These are phyloP conservation scores for Hypena proboscidalis DNA, from an alignment of 2,888 invertebrate species.

Conservation along the genomic window DNA sequence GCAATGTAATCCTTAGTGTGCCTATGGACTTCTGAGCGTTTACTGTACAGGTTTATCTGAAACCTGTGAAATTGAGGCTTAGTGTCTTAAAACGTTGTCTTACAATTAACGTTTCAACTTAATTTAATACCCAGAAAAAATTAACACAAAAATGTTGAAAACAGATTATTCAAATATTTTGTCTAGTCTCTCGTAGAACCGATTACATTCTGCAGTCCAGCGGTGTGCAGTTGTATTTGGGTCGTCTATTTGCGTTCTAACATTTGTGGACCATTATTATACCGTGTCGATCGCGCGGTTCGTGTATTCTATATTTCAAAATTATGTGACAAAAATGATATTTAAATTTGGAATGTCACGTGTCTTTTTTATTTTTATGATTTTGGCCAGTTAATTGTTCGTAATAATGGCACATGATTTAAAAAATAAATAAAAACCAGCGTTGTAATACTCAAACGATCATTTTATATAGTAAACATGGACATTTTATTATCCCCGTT, in stretches of 20 bases:
- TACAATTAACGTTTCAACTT: too few species aligned
- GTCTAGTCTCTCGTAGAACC: slow-evolving; percentile 18
- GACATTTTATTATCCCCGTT: background rate
- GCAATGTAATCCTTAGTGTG: too few species aligned
- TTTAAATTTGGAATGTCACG: slow-evolving; percentile 14
- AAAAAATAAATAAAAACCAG: too few species aligned
- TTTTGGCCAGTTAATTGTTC: slow-evolving; percentile 1
- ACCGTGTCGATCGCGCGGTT: slow-evolving; percentile 33
- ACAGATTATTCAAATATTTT: slow-evolving; percentile 1
- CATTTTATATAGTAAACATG: too few species aligned
- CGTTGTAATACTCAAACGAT: too few species aligned
- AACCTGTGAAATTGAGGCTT: too few species aligned
- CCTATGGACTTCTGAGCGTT: too few species aligned
- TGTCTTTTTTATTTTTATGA: too few species aligned
- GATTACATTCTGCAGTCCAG: slow-evolving; percentile 44
- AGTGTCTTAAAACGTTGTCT: too few species aligned
- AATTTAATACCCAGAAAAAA: background rate
- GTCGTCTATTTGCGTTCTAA: slow-evolving; percentile 45
- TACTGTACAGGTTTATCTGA: too few species aligned
- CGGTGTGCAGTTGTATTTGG: slow-evolving; percentile 36
- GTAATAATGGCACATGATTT: too few species aligned
- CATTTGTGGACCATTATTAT: slow-evolving; percentile 45
- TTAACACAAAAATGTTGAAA: background rate
- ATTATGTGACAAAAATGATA: slow-evolving; percentile 14
- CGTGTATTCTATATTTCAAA: slow-evolving; percentile 28